Evolutionary conservation across 2,113 vertebrate species (phyloP), one percentile per base, ranked within the genome.

Genomic region (Pipra filicauda): DNA sequence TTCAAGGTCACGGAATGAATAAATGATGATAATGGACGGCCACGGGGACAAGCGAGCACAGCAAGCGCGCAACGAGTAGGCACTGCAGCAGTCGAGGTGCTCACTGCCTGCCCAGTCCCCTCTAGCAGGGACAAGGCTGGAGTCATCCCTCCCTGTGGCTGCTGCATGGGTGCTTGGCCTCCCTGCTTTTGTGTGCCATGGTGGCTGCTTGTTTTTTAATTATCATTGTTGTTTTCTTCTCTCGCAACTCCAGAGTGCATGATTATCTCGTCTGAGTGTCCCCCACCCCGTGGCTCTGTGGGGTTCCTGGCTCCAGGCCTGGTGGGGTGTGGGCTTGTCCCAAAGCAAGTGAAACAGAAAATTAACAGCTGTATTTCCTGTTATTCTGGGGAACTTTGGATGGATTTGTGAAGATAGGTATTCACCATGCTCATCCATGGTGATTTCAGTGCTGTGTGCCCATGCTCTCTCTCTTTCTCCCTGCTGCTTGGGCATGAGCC

Each of bases 1-100:
- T 97, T 97, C 96, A 96, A 97, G 96, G 97, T 96, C 97, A 96
- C 0, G 2, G 57, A 85, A 96, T 97, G 91, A 97, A 97, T 97
- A 96, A 97, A 89, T 94, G 78, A 96, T 96, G 84, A 83, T 96
- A 85, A 59, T 41, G 51, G 4, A 1, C 1, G 62, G 83, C 85
- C 1, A 1, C 2, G 4, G 92, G 89, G 94, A 95, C 64, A 84
- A 92, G 81, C 2, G 1, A 84, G 67, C 59, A 13, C n/a, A 39
- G 84, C 2, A 2, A 91, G 80, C 0, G 4, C 1, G 0, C 19
- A 0, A 62, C 0, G 3, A 65, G 81, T 1, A 0, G 77, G 85
- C 5, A 0, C 0, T 0, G 55, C 57, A 31, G 39, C 66, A 91
- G 58, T 62, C 1, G 3, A 92, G 88, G 66, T 51, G n/a, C 48